Evolutionary conservation across 1,140 invertebrate genomes (phyloP).

Genomic region (Trachelipus rathkii): DNA sequence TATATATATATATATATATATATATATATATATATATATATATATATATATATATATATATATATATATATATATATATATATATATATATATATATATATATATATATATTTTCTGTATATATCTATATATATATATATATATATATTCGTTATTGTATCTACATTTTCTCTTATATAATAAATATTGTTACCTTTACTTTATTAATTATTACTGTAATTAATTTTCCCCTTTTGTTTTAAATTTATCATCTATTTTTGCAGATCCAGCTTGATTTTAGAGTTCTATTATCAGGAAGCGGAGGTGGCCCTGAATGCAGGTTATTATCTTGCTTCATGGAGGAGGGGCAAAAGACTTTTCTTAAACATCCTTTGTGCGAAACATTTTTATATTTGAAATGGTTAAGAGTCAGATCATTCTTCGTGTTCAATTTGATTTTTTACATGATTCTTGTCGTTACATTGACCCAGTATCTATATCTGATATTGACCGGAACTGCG

Average conservation of each 20-base stretch:
- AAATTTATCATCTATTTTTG: neutral
- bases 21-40: too few relatives aligned
- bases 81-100: slow-evolving; percentile 15
- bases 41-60: too few relatives aligned
- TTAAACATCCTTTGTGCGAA: slow-evolving; percentile 47
- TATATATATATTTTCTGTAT: too few relatives aligned
- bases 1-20: too few relatives aligned
- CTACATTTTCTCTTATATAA: too few relatives aligned
- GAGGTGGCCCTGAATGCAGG: slow-evolving; percentile 32
- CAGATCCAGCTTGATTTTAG: slow-evolving; percentile 34
- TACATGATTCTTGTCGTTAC: slow-evolving; percentile 70
- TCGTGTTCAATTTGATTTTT: slow-evolving; percentile 70
- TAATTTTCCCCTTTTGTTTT: too few relatives aligned
- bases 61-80: too few relatives aligned
- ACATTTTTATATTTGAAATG: slow-evolving; percentile 54
- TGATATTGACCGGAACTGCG: slow-evolving; percentile 61
- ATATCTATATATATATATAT: too few relatives aligned
- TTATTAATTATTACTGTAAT: too few relatives aligned
- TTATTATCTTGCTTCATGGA: slow-evolving; percentile 46
- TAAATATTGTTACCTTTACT: too few relatives aligned
- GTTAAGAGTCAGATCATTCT: slow-evolving; percentile 83
- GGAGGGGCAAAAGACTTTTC: slow-evolving; percentile 45
- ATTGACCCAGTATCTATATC: slow-evolving; percentile 33
- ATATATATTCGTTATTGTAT: too few relatives aligned
- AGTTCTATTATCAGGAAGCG: slow-evolving; percentile 33